Conservation (phyloP, 2,113 vertebrate genomes). For the Odocoileus virginianus region DNA sequence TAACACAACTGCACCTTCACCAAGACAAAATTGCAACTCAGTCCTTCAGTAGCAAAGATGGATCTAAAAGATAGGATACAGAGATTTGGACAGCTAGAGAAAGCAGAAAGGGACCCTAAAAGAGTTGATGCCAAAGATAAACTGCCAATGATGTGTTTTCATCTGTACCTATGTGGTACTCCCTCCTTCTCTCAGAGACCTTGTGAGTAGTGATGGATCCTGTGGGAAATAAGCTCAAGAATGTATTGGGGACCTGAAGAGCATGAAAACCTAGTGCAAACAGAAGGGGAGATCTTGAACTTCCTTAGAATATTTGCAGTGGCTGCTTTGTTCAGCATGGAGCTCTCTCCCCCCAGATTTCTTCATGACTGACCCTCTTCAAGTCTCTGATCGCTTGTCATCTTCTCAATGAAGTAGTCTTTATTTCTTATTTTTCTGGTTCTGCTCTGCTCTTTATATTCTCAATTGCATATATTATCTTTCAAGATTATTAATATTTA, state of each 20-base stretch:
- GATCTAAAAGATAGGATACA: not conserved
- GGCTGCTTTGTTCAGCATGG: not conserved
- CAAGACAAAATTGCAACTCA: not conserved
- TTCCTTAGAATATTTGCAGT: not conserved
- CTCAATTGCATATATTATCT: not conserved
- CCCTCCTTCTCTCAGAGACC: not conserved
- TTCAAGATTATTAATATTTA: not conserved
- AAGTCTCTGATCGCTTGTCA: not conserved
- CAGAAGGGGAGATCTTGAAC: not conserved
- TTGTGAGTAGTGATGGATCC: not conserved
- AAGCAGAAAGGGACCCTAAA: not conserved
- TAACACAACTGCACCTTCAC: not conserved
- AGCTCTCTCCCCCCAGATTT: not conserved
- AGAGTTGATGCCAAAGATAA: not conserved
- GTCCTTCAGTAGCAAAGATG: not conserved
- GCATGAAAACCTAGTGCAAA: not conserved
- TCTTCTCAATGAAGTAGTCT: not conserved
- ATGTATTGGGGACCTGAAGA: not conserved
- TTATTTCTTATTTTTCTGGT: not conserved
- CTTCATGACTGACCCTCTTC: not conserved
- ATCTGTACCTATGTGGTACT: not conserved
- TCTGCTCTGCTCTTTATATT: not conserved
- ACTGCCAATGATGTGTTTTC: accelerated
- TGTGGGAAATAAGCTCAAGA: not conserved
- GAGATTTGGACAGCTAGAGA: not conserved